Evolutionary conservation across 2,113 vertebrate species (phyloP), one percentile per base, ranked within the genome.

Genomic region (Lepus timidus): DNA sequence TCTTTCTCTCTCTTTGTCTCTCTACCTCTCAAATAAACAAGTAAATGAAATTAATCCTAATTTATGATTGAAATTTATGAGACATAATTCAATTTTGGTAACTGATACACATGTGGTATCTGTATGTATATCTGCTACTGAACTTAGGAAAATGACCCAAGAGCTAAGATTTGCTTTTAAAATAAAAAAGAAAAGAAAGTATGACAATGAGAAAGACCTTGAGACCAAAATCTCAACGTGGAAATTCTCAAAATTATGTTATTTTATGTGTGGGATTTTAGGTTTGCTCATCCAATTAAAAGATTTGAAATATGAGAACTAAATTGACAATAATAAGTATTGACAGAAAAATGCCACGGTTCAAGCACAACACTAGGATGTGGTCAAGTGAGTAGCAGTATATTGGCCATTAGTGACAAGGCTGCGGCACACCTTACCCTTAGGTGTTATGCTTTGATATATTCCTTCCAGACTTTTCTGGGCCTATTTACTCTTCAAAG

Each of bases 21-120:
- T 44, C 44, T 44, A 44, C 44, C 44, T 44, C 44, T 44, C 44
- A 44, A 44, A 44, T 44, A 44, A 44, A 44, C 44, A 44, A 44
- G 44, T 44, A 44, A 44, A 44, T 44, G 44, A 44, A 44, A 44
- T 44, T 44, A 91, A 81, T 58, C 10, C 84, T 64, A 87, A 90
- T 22, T 74, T 79, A 58, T 31, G 14, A 82, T 51, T 90, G 65
- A 75, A 78, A 95, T 71, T 65, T 79, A 83, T 67, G 44, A 94
- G 52, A 31, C 16, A 75, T 65, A 96, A 84, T 84, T 88, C 61
- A 91, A 74, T 85, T 62, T 16, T 78, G 61, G 16, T 70, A 88
- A 36, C 8, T 49, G 55, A 93, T 65, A 82, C 73, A 93, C 22
- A 88, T 49, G 81, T 75, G 71, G 6, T 82, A 73, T 74, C 2